Conservation (phyloP, 2,888 invertebrate species). For the Geotrupes spiniger region DNA sequence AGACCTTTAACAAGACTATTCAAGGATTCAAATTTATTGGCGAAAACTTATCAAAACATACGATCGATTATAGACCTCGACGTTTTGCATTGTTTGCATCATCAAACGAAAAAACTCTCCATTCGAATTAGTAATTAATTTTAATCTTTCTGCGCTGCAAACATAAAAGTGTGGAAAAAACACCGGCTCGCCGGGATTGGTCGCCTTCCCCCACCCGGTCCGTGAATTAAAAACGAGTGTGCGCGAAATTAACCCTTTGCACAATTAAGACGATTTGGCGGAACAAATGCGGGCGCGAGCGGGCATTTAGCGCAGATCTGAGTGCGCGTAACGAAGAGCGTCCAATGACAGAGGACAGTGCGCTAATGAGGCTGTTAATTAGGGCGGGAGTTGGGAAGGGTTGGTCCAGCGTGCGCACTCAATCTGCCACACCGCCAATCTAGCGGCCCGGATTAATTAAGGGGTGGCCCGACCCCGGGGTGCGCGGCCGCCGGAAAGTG, state of each 20-base stretch:
- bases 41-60: no score
- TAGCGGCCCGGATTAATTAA: conserved; percentile 48
- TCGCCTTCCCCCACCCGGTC: no score
- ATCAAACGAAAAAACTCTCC: no score
- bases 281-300: conserved; percentile 11
- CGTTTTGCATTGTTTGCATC: no score
- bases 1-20: no score
- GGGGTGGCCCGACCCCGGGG: conserved; percentile 39
- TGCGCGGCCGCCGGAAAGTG: conserved; percentile 22
- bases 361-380: conserved; percentile 46
- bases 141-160: no score
- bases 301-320: conserved; percentile 6
- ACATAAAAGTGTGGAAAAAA: no score
- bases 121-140: no score
- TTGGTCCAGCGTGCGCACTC: conserved; percentile 50
- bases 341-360: conserved; percentile 29
- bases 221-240: conserved; percentile 6
- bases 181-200: no score
- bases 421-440: conserved; percentile 39
- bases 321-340: conserved; percentile 14
- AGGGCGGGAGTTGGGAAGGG: conserved; percentile 48
- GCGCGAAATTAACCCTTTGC: conserved; percentile 20
- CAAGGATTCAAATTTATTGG: no score
- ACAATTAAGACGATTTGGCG: conserved; percentile 17
- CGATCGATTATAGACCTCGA: no score